These are phyloP conservation scores for Polyergus mexicanus DNA, from an alignment of 1,140 invertebrate genomes.

Conservation along the genomic window DNA sequence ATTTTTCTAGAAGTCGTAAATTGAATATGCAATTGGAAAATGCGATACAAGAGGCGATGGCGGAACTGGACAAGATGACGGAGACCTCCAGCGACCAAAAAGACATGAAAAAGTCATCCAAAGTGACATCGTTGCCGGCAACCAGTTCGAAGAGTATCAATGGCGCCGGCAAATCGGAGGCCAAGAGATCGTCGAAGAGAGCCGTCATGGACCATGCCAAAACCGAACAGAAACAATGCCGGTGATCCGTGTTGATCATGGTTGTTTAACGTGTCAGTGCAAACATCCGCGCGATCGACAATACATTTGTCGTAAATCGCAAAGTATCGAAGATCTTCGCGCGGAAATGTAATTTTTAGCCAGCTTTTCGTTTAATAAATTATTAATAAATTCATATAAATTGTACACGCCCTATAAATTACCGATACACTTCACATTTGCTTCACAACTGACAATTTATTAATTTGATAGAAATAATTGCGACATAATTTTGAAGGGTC, in stretches of 20 bases:
- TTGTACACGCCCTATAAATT: slow-evolving; percentile 40
- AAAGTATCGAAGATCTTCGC: slow-evolving; percentile 18
- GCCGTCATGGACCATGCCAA: slow-evolving; percentile 64
- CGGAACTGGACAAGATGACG: slow-evolving; percentile 88
- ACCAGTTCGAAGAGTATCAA: slow-evolving; percentile 54
- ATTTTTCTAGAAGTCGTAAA: slow-evolving; percentile 92
- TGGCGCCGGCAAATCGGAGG: slow-evolving; percentile 66
- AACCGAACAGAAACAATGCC: slow-evolving; percentile 74
- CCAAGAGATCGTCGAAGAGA: slow-evolving; percentile 79
- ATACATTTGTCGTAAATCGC: background rate
- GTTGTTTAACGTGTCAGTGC: background rate
- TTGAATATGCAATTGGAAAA: slow-evolving; percentile 95
- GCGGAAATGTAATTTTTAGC: slow-evolving; percentile 48
- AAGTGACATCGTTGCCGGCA: slow-evolving; percentile 41
- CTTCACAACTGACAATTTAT: background rate
- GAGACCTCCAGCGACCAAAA: slow-evolving; percentile 72
- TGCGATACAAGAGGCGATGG: slow-evolving; percentile 96
- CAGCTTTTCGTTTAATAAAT: slow-evolving; percentile 54
- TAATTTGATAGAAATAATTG: background rate
- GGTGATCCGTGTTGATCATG: slow-evolving; percentile 69
- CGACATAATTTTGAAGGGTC: background rate
- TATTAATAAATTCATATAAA: slow-evolving; percentile 33
- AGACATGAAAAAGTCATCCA: slow-evolving; percentile 51
- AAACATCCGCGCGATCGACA: background rate
- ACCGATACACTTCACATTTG: slow-evolving; percentile 32